Conservation (phyloP, 2,888 invertebrate genomes). For the Sicus ferrugineus region DNA sequence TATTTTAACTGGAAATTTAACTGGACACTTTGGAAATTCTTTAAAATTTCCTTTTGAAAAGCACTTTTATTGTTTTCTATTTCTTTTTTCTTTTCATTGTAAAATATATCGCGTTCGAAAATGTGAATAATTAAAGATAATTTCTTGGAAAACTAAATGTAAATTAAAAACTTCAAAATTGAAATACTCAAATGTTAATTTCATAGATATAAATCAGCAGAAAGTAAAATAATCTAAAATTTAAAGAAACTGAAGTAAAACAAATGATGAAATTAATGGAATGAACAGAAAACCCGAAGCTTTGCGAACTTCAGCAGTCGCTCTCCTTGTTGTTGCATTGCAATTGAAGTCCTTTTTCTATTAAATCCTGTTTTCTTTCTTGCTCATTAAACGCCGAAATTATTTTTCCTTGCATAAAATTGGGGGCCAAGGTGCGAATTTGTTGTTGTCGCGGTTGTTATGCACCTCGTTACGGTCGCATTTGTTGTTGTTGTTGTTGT, state of each 20-base stretch:
- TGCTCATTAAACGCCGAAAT: background rate
- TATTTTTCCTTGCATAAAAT: constrained; percentile 11
- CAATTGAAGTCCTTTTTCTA: too few relatives aligned
- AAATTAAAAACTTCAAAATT: background rate
- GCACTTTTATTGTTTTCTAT: too few relatives aligned
- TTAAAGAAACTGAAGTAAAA: background rate
- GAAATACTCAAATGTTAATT: too few relatives aligned
- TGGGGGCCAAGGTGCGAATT: constrained; percentile 7
- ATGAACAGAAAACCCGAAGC: too few relatives aligned
- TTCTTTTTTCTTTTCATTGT: too few relatives aligned
- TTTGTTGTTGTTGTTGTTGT: constrained; percentile 32
- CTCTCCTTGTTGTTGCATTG: too few relatives aligned
- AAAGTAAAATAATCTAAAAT: background rate
- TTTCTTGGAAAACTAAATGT: background rate
- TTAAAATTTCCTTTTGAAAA: too few relatives aligned
- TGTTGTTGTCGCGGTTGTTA: constrained; percentile 32
- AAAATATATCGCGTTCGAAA: too few relatives aligned
- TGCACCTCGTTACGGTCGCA: background rate
- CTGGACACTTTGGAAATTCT: too few relatives aligned
- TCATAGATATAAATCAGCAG: background rate
- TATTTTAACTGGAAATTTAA: too few relatives aligned
- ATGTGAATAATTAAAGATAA: background rate
- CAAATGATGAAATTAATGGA: too few relatives aligned
- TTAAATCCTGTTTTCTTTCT: background rate
- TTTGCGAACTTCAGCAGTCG: too few relatives aligned